A percentile compares a stretch with the other conserved stretches of the same genome.
Evolutionary conservation across 2,113 vertebrate genomes (phyloP).

Genomic region (Nothobranchius furzeri): DNA sequence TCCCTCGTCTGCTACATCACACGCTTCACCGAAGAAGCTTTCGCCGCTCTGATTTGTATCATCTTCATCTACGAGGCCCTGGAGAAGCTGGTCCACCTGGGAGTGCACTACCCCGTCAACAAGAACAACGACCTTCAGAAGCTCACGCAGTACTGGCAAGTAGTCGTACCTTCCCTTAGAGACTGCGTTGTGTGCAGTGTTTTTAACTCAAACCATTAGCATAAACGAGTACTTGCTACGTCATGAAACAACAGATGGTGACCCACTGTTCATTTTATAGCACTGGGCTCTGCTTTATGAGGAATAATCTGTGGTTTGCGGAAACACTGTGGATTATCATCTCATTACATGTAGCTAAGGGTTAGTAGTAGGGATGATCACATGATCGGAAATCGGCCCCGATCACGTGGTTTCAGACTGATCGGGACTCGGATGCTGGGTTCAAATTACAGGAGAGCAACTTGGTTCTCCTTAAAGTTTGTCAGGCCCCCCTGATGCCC

Average conservation of each 20-base stretch:
- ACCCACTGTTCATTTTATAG: conserved; percentile 11
- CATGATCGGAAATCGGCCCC: no score
- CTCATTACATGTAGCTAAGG: conserved; percentile 4
- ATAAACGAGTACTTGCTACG: background rate
- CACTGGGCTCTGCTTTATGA: conserved; percentile 30
- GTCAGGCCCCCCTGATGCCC: no score
- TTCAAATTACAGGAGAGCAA: no score
- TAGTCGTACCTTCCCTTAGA: background rate
- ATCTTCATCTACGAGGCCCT: conserved; percentile 99
- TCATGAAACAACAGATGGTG: conserved; percentile 42
- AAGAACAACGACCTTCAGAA: conserved; percentile 95
- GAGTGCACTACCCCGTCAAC: conserved; percentile 94
- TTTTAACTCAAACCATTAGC: background rate
- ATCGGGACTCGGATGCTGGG: no score
- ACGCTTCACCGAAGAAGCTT: conserved; percentile 98
- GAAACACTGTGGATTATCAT: conserved; percentile 1
- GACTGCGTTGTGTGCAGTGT: background rate
- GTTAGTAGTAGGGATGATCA: no score
- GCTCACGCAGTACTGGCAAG: conserved; percentile 96
- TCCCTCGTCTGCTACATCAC: conserved; percentile 99
- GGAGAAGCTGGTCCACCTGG: conserved; percentile 96
- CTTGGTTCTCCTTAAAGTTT: no score
- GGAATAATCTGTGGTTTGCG: conserved; percentile 48
- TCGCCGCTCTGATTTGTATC: conserved; percentile 97
- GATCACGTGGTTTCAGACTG: no score